A percentile compares a stretch with the other conserved stretches of the same genome.
Conservation (phyloP, 2,888 invertebrate species). For the Drosophila nr. fundita region DNA sequence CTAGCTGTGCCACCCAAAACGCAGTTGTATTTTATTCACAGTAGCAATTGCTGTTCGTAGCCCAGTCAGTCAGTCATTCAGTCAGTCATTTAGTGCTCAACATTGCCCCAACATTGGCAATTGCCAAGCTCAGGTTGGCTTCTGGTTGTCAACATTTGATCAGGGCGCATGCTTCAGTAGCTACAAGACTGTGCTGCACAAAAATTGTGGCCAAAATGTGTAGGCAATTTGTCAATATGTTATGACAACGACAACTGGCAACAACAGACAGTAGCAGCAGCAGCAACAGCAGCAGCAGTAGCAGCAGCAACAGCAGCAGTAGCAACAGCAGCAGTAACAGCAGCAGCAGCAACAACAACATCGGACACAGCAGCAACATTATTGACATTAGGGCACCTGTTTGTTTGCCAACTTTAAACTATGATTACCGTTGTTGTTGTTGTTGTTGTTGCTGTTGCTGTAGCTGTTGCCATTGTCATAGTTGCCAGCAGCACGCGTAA, state of each 20-base stretch:
- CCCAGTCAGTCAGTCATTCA: slow-evolving; percentile 14
- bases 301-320: slow-evolving; percentile 10
- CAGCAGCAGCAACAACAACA: slow-evolving; percentile 24
- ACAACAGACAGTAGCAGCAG: slow-evolving; percentile 22
- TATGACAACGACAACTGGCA: slow-evolving; percentile 58
- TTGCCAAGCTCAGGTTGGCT: slow-evolving; percentile 22
- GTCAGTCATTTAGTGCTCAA: slow-evolving; percentile 9
- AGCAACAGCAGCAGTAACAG: slow-evolving; percentile 12
- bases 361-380: slow-evolving; percentile 53
- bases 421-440: slow-evolving; percentile 72
- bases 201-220: slow-evolving; percentile 75
- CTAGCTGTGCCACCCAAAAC: slow-evolving; percentile 12
- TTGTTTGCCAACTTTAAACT: slow-evolving; percentile 74
- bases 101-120: slow-evolving; percentile 6
- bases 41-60: slow-evolving; percentile 11
- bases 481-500: slow-evolving; percentile 70
- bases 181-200: slow-evolving; percentile 41
- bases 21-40: slow-evolving; percentile 17
- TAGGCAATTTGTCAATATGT: slow-evolving; percentile 77
- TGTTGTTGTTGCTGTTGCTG: slow-evolving; percentile 35
- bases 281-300: slow-evolving; percentile 23
- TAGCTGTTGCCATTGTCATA: slow-evolving; percentile 46
- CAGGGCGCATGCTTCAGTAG: slow-evolving; percentile 72
- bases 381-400: slow-evolving; percentile 79
- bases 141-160: slow-evolving; percentile 62